Conservation (phyloP, 2,113 vertebrate genomes). For the Brachypteracias leptosomus region DNA sequence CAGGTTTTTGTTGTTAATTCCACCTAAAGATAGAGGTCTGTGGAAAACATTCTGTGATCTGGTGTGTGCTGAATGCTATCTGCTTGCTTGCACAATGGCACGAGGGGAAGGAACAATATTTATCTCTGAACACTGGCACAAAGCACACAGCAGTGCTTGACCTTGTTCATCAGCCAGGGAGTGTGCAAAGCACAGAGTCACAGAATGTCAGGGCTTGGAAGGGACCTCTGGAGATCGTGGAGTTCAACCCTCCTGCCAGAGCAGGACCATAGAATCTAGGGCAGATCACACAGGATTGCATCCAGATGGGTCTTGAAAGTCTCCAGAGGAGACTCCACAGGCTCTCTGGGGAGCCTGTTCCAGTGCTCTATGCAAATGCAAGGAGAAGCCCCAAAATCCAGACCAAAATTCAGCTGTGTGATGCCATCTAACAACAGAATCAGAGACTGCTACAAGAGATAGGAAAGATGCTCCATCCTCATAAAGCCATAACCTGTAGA, state of each 20-base stretch:
- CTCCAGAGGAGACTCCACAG: no score
- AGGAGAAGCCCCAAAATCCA: not conserved
- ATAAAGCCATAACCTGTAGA: not conserved
- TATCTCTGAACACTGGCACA: not conserved
- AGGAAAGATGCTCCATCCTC: not conserved
- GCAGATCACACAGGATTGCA: no score
- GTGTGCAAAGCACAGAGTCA: not conserved
- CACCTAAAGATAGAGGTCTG: not conserved
- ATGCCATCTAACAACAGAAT: not conserved
- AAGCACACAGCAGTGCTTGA: rapidly evolving
- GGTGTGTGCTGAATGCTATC: not conserved
- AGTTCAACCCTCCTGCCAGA: no score
- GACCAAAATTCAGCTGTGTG: not conserved
- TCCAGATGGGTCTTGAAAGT: no score
- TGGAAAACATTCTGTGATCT: rapidly evolving
- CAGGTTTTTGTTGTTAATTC: not conserved
- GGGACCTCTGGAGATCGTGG: no score
- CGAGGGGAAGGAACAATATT: not conserved
- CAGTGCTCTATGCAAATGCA: no score
- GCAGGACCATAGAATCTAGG: no score
- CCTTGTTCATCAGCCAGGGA: not conserved
- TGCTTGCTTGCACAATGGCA: not conserved
- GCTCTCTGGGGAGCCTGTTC: no score
- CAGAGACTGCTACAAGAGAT: not conserved
- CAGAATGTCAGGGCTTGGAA: no score